A percentile compares a stretch with the other conserved stretches of the same genome.
Evolutionary conservation across 2,113 vertebrate species (phyloP).

Genomic region (Varanus komodoensis): DNA sequence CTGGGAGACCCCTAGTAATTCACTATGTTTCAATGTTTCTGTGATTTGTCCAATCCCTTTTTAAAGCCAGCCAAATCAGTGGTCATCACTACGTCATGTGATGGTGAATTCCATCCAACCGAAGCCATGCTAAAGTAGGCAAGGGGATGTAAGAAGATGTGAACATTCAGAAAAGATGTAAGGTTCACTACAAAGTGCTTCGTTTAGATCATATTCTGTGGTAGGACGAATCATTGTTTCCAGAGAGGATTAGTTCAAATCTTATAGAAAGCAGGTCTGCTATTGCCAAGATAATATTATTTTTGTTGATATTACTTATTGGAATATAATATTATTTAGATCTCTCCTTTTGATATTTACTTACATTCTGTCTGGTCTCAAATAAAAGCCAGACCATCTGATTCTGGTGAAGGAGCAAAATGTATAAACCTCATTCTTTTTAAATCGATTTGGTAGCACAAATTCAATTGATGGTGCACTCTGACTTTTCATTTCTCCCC

Average conservation of each 20-base stretch:
- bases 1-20: no score
- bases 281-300: background rate
- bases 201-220: background rate
- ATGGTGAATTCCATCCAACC: no score
- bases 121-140: no score
- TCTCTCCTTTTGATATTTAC: slow-evolving; percentile 63
- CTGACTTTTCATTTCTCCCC: slow-evolving; percentile 8
- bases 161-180: background rate
- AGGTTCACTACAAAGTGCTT: no score
- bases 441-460: slow-evolving; percentile 22
- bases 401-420: slow-evolving; percentile 12
- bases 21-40: no score
- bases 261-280: background rate
- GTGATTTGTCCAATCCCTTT: no score
- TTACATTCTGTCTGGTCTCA: slow-evolving; percentile 13
- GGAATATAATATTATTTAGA: no score
- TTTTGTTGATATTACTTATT: background rate
- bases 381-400: slow-evolving; percentile 38
- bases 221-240: background rate
- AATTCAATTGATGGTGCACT: background rate
- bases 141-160: background rate
- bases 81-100: no score
- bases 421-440: slow-evolving; percentile 46
- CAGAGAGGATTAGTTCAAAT: background rate
- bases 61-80: no score